Percentiles rank a stretch among this genome's conserved stretches.
Evolutionary conservation across 2,797 vertebrate species (phyloP).

Genomic region (Acanthopagrus latus): DNA sequence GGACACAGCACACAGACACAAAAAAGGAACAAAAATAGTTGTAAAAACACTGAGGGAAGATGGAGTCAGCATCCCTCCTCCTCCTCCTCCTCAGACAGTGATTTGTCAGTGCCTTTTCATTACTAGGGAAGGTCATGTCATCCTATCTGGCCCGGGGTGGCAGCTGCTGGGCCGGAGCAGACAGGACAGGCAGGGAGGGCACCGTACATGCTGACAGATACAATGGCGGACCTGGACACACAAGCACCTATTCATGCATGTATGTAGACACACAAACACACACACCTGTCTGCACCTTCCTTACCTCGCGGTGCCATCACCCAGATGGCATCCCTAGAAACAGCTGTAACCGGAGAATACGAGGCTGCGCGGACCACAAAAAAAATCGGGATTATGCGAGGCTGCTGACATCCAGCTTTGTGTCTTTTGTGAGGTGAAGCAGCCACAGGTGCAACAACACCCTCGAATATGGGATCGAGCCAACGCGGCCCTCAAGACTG

Average conservation of each 20-base stretch:
- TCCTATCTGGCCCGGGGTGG: slow-evolving; percentile 79
- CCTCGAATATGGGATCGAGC: slow-evolving; percentile 9
- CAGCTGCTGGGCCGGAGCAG: slow-evolving; percentile 76
- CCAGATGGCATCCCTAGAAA: slow-evolving; percentile 67
- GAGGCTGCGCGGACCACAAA: background rate
- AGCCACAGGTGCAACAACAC: slow-evolving; percentile 3
- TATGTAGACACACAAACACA: slow-evolving; percentile 40
- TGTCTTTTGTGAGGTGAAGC: slow-evolving; percentile 8
- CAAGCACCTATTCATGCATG: slow-evolving; percentile 54
- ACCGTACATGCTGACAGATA: slow-evolving; percentile 41
- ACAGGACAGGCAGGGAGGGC: slow-evolving; percentile 48
- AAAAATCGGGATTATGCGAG: slow-evolving; percentile 46
- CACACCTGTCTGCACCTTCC: slow-evolving; percentile 67
- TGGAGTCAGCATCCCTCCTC: slow-evolving; percentile 58
- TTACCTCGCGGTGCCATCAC: slow-evolving; percentile 53
- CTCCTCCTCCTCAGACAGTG: slow-evolving; percentile 70
- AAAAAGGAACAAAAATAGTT: background rate
- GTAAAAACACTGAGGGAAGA: slow-evolving; percentile 34
- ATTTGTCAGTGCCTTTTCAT: slow-evolving; percentile 84
- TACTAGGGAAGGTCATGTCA: slow-evolving; percentile 81
- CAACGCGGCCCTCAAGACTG: background rate
- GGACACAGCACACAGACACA: background rate
- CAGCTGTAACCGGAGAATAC: slow-evolving; percentile 71
- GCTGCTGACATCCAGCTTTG: slow-evolving; percentile 41
- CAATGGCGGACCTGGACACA: slow-evolving; percentile 46